Evolutionary conservation across 2,888 invertebrate species (phyloP).

Genomic region (Drosophila mercatorum): DNA sequence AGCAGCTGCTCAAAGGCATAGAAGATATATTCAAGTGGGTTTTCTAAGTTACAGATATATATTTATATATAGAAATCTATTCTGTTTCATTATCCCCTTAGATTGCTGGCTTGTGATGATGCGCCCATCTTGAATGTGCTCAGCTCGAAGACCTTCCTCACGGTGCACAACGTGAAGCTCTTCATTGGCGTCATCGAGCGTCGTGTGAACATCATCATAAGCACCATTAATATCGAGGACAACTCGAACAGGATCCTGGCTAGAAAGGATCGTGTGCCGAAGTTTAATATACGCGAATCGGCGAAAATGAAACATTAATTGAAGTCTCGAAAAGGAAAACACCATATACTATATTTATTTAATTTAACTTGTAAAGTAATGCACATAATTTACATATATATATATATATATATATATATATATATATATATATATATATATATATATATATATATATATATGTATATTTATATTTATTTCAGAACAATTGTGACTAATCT

Average conservation of each 20-base stretch:
- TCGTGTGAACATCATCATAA: conserved; percentile 85
- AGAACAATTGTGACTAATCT: conserved; percentile 56
- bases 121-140: conserved; percentile 90
- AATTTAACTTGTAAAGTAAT: conserved; percentile 33
- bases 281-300: conserved; percentile 84
- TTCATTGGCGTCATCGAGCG: conserved; percentile 93
- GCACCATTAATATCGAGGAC: conserved; percentile 81
- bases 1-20: conserved; percentile 85
- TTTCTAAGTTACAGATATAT: neutral
- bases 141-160: conserved; percentile 90
- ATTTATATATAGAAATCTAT: neutral
- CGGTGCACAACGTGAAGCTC: conserved; percentile 90
- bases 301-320: conserved; percentile 77
- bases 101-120: conserved; percentile 89
- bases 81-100: conserved; percentile 66
- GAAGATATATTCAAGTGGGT: conserved; percentile 84
- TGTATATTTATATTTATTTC: conserved; percentile 14
- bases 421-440: conserved; percentile 1
- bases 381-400: conserved; percentile 14
- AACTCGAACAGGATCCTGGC: conserved; percentile 82
- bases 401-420: conserved; percentile 1
- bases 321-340: conserved; percentile 3
- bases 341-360: conserved; percentile 34
- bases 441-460: conserved; percentile 2
- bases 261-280: conserved; percentile 83